phyloP scores from a whole-genome alignment of 1,140 invertebrate genomes.

The Leptinotarsa defecta region DNA sequence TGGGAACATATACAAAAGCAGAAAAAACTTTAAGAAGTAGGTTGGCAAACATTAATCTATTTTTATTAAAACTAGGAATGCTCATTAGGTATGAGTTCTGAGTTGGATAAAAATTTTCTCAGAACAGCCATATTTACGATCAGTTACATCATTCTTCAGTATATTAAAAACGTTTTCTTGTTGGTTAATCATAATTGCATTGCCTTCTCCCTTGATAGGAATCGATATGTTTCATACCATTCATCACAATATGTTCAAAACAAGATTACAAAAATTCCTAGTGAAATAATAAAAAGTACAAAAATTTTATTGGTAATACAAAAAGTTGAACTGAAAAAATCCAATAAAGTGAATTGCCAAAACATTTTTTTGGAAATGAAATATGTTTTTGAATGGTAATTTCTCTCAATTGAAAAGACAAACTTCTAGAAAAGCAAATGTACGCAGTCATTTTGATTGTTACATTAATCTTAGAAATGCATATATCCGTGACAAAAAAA shows the following conservation, averaged over 20 bases:
- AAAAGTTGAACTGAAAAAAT: no score
- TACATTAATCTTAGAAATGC: no score
- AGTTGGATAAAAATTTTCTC: neutral
- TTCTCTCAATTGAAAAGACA: no score
- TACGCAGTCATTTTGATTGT: no score
- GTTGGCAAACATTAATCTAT: neutral
- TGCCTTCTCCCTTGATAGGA: neutral
- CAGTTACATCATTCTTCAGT: neutral
- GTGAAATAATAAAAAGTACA: neutral
- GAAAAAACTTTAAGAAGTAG: neutral
- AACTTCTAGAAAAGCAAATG: no score
- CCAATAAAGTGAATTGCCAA: no score
- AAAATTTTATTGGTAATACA: no score
- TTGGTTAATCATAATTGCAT: no score
- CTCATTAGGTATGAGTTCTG: neutral
- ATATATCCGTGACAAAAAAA: no score
- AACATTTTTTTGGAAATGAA: no score
- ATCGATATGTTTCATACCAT: constrained; percentile 3
- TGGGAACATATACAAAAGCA: neutral
- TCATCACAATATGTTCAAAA: neutral
- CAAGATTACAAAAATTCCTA: neutral
- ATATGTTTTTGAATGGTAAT: no score
- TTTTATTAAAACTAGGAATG: neutral
- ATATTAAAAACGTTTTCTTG: no score
- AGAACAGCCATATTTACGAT: neutral